Percentiles rank a stretch among this genome's conserved stretches.
phyloP scores from a whole-genome alignment of 2,113 vertebrate species.

The Silurus glanis region DNA sequence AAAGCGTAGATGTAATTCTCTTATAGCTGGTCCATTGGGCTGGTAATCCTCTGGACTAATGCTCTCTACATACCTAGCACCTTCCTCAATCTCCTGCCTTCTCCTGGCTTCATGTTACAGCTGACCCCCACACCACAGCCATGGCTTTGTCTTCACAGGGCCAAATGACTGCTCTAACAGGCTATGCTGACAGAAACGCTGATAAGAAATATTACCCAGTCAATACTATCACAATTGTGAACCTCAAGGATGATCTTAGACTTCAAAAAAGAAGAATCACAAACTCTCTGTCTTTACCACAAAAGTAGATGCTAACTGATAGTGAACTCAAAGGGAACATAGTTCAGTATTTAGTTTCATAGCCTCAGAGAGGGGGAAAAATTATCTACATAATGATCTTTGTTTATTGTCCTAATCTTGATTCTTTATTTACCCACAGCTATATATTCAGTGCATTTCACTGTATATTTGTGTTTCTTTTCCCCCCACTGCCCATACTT shows the following conservation, averaged over 20 bases:
- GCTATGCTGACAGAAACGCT: constrained; percentile 60
- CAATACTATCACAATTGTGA: background rate
- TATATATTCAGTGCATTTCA: constrained; percentile 45
- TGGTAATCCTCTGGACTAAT: constrained; percentile 77
- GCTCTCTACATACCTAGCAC: constrained; percentile 52
- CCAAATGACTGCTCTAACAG: constrained; percentile 44
- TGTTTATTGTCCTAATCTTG: constrained; percentile 32
- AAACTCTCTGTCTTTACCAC: background rate
- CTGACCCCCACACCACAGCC: constrained; percentile 59
- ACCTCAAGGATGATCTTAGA: constrained; percentile 12
- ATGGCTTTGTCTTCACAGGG: constrained; percentile 61
- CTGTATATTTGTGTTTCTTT: constrained; percentile 54
- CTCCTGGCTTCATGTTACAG: constrained; percentile 66
- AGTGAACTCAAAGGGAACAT: background rate
- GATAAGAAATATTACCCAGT: background rate
- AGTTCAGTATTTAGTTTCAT: background rate
- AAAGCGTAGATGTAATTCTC: constrained; percentile 77
- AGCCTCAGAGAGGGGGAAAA: background rate
- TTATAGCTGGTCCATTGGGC: constrained; percentile 75
- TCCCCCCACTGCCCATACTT: constrained; percentile 52
- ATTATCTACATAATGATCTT: background rate
- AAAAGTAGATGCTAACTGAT: background rate
- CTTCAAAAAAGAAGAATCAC: background rate
- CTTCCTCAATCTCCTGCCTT: constrained; percentile 51
- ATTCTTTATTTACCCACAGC: constrained; percentile 7